These are phyloP conservation scores for Geophilus truncorum DNA, from an alignment of 2,888 invertebrate genomes.

Conservation along the genomic window DNA sequence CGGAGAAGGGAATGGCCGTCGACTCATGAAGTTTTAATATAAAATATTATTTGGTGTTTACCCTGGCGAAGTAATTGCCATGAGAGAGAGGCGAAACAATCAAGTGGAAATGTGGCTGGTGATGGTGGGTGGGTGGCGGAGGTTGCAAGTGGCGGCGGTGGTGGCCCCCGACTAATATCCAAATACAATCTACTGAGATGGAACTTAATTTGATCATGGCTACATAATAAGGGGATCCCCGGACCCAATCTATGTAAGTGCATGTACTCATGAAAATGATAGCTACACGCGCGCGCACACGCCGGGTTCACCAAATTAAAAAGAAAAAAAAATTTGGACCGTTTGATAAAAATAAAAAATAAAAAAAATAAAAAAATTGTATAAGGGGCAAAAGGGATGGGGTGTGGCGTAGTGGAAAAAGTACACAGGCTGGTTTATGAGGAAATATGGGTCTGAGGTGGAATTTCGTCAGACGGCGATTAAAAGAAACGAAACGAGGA, in stretches of 20 bases:
- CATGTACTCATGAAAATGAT: constrained; percentile 38
- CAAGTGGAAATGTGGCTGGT: constrained; percentile 28
- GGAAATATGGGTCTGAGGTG: not conserved
- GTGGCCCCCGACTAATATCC: constrained; percentile 32
- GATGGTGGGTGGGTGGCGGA: not conserved
- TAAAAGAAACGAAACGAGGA: not conserved
- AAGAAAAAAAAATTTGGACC: constrained; percentile 18
- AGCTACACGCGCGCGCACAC: constrained; percentile 35
- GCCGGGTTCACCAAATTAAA: constrained; percentile 31
- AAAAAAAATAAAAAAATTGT: not conserved
- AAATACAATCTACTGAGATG: constrained; percentile 35
- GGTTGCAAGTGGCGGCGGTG: not conserved
- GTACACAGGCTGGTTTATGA: no score
- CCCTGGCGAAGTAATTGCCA: constrained; percentile 33
- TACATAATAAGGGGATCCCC: constrained; percentile 37
- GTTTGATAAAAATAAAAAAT: not conserved
- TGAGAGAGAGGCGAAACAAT: constrained; percentile 32
- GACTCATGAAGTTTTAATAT: constrained; percentile 34
- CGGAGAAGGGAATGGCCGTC: constrained; percentile 25
- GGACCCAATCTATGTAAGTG: constrained; percentile 38
- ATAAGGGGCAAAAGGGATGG: not conserved
- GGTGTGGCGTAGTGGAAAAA: not conserved
- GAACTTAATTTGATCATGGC: constrained; percentile 37
- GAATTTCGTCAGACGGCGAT: not conserved
- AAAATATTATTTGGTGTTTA: constrained; percentile 35